Base-by-base conservation (phyloP, 2,113 vertebrate species). In the Ptilorrhoa leucosticta region DNA sequence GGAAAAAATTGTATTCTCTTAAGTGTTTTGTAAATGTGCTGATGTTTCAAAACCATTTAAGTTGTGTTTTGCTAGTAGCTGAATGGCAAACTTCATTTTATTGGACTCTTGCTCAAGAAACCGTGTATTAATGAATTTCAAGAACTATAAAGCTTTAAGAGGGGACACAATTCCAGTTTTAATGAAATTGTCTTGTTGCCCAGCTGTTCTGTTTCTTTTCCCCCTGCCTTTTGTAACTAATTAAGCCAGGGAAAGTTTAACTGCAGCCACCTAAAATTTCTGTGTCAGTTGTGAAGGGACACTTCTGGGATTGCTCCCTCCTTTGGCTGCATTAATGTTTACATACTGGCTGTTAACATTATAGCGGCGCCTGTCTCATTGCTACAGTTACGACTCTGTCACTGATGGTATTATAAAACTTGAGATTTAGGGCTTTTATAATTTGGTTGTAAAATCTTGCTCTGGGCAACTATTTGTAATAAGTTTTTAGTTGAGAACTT, bases 381-480 rank as follows among this genome's bases (percentile, higher is more conserved):
- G 3, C 87, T 87, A 1, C 64, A 64, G 54, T 64, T 87, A 57
- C 42, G 13, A 47, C 90, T 94, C 47, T 96, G 84, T 96, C 91
- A 87, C 84, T 93, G 95, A 70, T 90, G 90, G 68, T 68, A 63
- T 94, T 96, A 93, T 97, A 94, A 97, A 97, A 87, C 71, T 69
- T 15, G 68, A 89, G 69, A 83, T 93, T 95, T 94, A 94, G 64
- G 51, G 33, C 48, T 90, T 72, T 94, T 89, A 48, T 89, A 83
- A 92, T 96, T 94, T 91, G 87, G 56, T 94, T 95, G 81, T 97
- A 97, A 97, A 97, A 89, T 58, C 44, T 68, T 66, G 94, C 94
- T 88, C 71, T 50, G 65, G 92, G 94, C 82, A 5, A 54, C 33
- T 83, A 44, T 75, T 89, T 14, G 69, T 68, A 91, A 53, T 39